Percentiles rank a stretch among this genome's conserved stretches.
Conservation (phyloP, 2,888 invertebrate genomes). For the Antitype chi region DNA sequence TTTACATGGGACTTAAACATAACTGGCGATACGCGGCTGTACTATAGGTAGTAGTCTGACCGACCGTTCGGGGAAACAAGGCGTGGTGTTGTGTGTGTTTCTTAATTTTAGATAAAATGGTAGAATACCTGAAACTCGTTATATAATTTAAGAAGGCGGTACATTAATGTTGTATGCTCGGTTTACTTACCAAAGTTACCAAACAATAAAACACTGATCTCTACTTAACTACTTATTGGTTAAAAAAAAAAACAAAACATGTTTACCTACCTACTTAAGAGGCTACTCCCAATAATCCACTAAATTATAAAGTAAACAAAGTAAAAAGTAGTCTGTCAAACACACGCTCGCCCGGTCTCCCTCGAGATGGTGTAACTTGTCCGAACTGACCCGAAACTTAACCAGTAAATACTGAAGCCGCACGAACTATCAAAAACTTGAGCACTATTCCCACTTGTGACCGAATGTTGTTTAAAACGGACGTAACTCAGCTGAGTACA, state of each 20-base stretch:
- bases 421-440: conserved; percentile 90
- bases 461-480: conserved; percentile 81
- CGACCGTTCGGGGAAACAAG: no score
- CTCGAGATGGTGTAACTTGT: conserved; percentile 79
- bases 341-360: conserved; percentile 72
- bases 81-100: no score
- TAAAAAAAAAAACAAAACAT: background rate
- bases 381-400: conserved; percentile 87
- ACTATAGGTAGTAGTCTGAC: no score
- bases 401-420: conserved; percentile 89
- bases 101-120: no score
- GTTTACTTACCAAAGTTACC: background rate
- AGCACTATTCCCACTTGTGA: conserved; percentile 84
- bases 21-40: no score
- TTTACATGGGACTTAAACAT: no score
- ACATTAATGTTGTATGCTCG: background rate
- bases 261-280: conserved; percentile 14
- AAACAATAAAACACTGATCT: background rate
- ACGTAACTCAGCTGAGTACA: conserved; percentile 75
- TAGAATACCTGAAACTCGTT: background rate
- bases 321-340: conserved; percentile 66
- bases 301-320: conserved; percentile 61
- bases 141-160: background rate
- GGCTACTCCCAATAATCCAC: conserved; percentile 38
- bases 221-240: background rate